These are phyloP conservation scores for Laticauda colubrina DNA, from an alignment of 2,113 vertebrate species.

Conservation along the genomic window DNA sequence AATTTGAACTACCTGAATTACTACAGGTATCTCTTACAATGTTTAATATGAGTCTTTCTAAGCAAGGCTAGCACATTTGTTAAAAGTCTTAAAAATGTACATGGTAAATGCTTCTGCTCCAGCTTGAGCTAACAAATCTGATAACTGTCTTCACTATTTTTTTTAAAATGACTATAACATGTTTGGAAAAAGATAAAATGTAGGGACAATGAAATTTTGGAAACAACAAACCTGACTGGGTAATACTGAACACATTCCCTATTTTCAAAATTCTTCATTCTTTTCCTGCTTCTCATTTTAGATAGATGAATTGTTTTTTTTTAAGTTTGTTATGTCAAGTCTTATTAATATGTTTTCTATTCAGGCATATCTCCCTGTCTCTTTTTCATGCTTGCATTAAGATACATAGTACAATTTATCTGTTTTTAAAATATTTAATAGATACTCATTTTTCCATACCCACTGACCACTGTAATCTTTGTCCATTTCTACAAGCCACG, in stretches of 20 bases:
- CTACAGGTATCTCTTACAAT: background rate
- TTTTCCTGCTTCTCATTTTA: background rate
- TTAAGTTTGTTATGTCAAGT: background rate
- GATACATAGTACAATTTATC: slow-evolving; percentile 32
- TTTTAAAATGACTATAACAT: background rate
- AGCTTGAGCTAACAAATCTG: slow-evolving; percentile 2
- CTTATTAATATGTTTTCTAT: background rate
- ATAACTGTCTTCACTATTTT: background rate
- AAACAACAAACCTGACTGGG: slow-evolving; percentile 1
- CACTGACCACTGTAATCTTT: slow-evolving; percentile 33
- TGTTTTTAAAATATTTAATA: slow-evolving; percentile 21
- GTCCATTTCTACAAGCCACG: background rate
- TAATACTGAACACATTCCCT: background rate
- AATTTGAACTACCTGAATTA: background rate
- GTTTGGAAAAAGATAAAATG: background rate
- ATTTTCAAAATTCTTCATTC: background rate
- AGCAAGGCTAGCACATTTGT: slow-evolving; percentile 16
- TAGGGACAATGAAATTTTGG: fast-evolving
- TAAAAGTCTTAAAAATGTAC: background rate
- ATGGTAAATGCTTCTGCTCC: slow-evolving; percentile 30
- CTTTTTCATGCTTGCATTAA: slow-evolving; percentile 37
- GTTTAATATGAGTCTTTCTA: background rate
- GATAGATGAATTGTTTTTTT: background rate
- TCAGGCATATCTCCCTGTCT: slow-evolving; percentile 13
- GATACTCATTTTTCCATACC: slow-evolving; percentile 30